A percentile compares a stretch with the other conserved stretches of the same genome.
Evolutionary conservation across 2,113 vertebrate genomes (phyloP).

Genomic region (Oreotrochilus melanogaster): DNA sequence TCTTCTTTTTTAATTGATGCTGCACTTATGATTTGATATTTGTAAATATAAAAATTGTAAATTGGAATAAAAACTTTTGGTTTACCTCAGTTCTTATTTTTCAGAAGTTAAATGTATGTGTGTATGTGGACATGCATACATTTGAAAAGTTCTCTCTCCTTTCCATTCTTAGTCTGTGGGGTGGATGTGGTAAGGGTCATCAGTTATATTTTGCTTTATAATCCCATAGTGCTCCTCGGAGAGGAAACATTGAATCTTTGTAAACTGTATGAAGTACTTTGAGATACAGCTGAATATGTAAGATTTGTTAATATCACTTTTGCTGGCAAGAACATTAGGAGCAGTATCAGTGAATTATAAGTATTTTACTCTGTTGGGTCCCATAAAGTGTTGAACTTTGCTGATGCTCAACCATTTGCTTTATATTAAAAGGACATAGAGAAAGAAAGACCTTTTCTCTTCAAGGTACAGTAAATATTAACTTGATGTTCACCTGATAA

Average conservation of each 20-base stretch:
- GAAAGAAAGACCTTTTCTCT: neutral
- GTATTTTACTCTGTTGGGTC: neutral
- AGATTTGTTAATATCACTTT: neutral
- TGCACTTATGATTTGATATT: neutral
- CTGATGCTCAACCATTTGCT: neutral
- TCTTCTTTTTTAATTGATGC: neutral
- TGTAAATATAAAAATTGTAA: neutral
- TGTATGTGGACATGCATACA: neutral
- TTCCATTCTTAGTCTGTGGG: neutral
- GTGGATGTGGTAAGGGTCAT: neutral
- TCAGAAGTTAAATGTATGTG: neutral
- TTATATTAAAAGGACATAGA: neutral
- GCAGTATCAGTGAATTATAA: neutral
- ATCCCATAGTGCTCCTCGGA: neutral
- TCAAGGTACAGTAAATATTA: neutral
- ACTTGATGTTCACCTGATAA: neutral
- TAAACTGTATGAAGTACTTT: neutral
- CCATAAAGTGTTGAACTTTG: neutral
- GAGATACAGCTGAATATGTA: neutral
- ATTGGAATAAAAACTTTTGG: neutral
- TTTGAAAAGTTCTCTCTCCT: neutral
- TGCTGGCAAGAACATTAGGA: neutral
- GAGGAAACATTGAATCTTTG: neutral
- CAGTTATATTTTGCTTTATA: neutral
- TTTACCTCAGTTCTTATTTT: neutral